A percentile compares a stretch with the other conserved stretches of the same genome.
Evolutionary conservation across 2,113 vertebrate genomes (phyloP).

Genomic region (Opisthocomus hoazin): DNA sequence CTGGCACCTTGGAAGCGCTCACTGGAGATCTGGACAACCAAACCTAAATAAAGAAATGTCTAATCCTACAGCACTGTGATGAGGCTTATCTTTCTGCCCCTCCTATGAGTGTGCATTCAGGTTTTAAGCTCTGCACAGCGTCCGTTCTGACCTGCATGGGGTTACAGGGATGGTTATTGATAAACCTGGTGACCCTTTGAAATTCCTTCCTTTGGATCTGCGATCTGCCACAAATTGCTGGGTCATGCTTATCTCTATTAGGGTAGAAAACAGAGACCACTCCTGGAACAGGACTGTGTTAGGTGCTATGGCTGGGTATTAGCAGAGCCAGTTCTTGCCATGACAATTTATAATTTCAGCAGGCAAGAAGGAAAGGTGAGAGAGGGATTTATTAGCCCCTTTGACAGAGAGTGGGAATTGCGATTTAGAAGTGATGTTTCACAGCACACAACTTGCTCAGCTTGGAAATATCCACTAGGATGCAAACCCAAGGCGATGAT

Average conservation of each 20-base stretch:
- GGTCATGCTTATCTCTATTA: background rate
- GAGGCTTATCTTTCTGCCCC: background rate
- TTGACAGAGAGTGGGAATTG: background rate
- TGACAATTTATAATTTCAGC: background rate
- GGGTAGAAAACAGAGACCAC: background rate
- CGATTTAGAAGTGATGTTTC: background rate
- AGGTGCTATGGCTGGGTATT: no score
- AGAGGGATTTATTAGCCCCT: background rate
- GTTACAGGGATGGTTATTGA: background rate
- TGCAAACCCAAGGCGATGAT: background rate
- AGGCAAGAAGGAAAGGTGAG: background rate
- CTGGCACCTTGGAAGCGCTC: background rate
- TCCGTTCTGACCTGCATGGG: background rate
- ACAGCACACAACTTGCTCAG: background rate
- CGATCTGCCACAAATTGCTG: background rate
- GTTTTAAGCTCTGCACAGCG: background rate
- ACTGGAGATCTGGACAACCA: background rate
- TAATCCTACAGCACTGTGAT: background rate
- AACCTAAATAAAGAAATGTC: background rate
- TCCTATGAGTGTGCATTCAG: background rate
- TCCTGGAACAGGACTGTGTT: background rate
- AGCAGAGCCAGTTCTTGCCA: background rate
- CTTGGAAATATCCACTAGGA: background rate
- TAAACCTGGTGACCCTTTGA: background rate
- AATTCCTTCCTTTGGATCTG: background rate